phyloP scores from a whole-genome alignment of 2,113 vertebrate species.

The Rhadina sibilatrix region DNA sequence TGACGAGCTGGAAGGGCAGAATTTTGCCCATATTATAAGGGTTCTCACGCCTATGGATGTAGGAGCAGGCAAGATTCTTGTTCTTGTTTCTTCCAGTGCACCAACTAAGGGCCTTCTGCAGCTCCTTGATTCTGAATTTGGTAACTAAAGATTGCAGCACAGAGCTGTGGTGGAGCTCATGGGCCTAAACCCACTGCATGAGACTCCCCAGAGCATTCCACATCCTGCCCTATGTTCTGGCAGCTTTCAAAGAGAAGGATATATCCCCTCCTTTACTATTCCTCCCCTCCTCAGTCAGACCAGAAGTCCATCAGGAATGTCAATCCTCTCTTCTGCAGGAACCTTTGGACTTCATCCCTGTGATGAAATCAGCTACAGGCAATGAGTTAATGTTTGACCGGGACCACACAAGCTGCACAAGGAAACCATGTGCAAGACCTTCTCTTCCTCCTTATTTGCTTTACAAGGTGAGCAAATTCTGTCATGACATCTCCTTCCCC shows the following conservation, averaged over 20 bases:
- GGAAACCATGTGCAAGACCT: background rate
- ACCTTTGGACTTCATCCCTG: conserved; percentile 62
- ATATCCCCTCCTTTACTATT: background rate
- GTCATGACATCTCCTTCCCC: background rate
- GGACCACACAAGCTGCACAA: background rate
- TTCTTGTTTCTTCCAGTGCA: background rate
- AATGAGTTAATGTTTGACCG: conserved; percentile 69
- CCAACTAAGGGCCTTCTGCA: background rate
- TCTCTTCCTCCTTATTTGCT: conserved; percentile 4
- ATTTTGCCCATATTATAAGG: background rate
- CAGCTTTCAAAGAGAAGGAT: background rate
- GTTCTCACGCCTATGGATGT: fast-evolving
- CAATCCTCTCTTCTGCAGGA: background rate
- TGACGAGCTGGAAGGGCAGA: background rate
- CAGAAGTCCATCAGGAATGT: conserved; percentile 5
- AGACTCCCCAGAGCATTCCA: background rate
- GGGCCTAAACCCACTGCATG: background rate
- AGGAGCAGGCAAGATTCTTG: background rate
- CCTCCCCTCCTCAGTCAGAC: background rate
- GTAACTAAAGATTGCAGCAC: background rate
- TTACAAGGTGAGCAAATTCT: conserved; percentile 25
- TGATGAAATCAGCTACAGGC: conserved; percentile 18
- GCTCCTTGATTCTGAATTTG: background rate
- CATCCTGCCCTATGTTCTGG: background rate
- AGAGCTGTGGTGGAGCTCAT: background rate